phyloP scores from a whole-genome alignment of 2,113 vertebrate species.

The Taurulus bubalis region DNA sequence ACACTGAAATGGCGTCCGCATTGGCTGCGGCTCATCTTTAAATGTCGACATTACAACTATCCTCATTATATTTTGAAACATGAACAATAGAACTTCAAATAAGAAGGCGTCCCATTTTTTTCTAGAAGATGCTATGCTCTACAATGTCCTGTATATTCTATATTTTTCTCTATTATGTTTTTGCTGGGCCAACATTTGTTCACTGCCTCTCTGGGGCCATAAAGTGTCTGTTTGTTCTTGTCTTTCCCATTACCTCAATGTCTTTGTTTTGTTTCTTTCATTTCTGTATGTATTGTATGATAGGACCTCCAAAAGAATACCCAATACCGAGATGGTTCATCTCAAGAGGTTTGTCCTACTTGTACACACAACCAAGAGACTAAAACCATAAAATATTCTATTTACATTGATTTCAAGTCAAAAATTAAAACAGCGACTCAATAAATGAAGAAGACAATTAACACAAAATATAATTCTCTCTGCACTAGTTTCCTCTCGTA shows the following conservation, averaged over 20 bases:
- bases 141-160: too few relatives aligned
- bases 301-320: not conserved
- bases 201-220: not conserved
- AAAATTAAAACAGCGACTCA: not conserved
- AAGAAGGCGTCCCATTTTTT: too few relatives aligned
- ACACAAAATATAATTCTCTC: not conserved
- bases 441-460: not conserved
- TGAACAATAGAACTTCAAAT: too few relatives aligned
- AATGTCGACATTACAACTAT: not conserved
- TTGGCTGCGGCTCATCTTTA: not conserved
- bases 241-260: not conserved
- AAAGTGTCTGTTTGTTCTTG: not conserved
- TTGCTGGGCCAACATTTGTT: not conserved
- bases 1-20: not conserved
- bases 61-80: too few relatives aligned
- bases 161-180: too few relatives aligned
- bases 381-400: not conserved
- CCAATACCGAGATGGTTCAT: not conserved
- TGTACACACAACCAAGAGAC: not conserved
- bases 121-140: not conserved
- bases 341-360: not conserved
- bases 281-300: not conserved
- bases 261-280: not conserved
- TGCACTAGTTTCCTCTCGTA: not conserved
- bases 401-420: not conserved